Evolutionary conservation across 2,113 vertebrate species (phyloP), one percentile per base, ranked within the genome.

Genomic region (Anoplopoma fimbria): DNA sequence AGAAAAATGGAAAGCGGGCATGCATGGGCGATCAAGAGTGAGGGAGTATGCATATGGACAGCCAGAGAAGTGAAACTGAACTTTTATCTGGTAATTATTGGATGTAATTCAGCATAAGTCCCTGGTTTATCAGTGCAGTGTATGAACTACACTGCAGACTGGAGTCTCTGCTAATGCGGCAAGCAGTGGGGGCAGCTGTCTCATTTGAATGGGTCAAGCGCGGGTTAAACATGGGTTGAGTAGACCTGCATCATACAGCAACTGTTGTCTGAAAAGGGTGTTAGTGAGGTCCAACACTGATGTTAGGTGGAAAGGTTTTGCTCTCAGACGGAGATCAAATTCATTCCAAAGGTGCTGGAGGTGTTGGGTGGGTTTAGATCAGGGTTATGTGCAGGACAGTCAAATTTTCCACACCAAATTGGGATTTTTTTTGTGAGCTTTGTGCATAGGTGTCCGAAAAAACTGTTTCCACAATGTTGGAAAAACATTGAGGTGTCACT

Each of bases 51-150:
- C 36, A 58, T 68, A 27, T 31, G 36, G 36, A 68, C 21, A 77
- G 38, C 19, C n/a, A 67, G 8, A 65, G n/a, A 57, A 57, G 36
- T 57, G 12, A 45, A n/a, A 55, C 13, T 13, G 34, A 38, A 40
- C 75, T 58, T 77, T 65, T n/a, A 68, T 58, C 64, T 68, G 51
- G 21, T 68, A 25, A 58, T 77, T 68, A 58, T 31, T 55, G 62
- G 13, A n/a, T 68, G 34, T 23, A 40, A 53, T 79, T 29, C 40
- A 70, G n/a, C 33, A 17, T 51, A 49, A 27, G 31, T n/a, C 12
- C 64, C 67, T 47, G 78, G 65, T 82, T 80, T 69, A 75, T 71
- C 49, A 6, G 45, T 82, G n/a, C 49, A 79, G 19, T 55, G 29
- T 49, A 25, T 33, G 13, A 49, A 29, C 4, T 31, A 3, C 0